Conservation (phyloP, 2,797 vertebrate genomes). For the Smutsia temminckii region DNA sequence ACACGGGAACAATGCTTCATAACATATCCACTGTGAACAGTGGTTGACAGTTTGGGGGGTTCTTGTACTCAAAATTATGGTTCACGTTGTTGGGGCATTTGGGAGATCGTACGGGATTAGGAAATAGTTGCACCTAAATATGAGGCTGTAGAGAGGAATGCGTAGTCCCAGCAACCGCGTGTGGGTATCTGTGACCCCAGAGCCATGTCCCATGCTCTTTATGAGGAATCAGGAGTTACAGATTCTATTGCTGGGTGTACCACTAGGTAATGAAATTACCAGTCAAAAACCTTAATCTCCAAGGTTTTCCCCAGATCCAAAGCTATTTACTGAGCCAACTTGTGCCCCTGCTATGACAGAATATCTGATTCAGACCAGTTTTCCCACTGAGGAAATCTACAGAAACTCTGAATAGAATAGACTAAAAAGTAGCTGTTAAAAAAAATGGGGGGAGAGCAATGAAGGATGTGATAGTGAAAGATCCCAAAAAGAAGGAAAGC, state of each 20-base stretch:
- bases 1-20: neutral
- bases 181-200: neutral
- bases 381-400: neutral
- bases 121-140: neutral
- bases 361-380: neutral
- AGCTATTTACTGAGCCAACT: neutral
- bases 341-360: neutral
- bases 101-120: neutral
- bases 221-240: neutral
- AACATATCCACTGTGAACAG: neutral
- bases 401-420: neutral
- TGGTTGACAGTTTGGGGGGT: neutral
- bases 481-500: neutral
- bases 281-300: neutral
- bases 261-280: neutral
- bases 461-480: neutral
- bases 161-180: neutral
- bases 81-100: neutral
- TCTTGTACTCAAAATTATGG: neutral
- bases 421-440: neutral
- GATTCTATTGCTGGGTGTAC: neutral
- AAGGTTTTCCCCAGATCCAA: neutral
- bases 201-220: neutral
- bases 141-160: neutral
- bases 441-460: neutral